Conservation (phyloP, 2,113 vertebrate species). For the Callipepla californica region DNA sequence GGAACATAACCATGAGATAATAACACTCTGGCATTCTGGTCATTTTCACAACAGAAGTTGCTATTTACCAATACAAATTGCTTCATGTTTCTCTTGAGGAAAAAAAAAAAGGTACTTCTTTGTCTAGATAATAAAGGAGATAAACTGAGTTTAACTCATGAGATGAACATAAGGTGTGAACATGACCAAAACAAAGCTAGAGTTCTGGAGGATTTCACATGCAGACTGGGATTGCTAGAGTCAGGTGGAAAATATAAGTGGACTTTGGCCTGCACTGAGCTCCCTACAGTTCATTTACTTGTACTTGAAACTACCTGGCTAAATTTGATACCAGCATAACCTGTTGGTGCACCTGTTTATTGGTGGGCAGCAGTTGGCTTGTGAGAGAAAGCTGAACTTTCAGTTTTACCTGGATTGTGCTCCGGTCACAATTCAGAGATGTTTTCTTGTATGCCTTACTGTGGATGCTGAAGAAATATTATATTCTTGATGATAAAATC, state of each 20-base stretch:
- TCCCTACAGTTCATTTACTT: background rate
- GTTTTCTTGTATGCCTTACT: background rate
- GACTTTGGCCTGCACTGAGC: accelerated
- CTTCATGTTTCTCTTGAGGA: background rate
- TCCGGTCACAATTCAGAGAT: background rate
- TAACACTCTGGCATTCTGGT: background rate
- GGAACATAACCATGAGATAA: background rate
- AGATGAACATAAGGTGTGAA: background rate
- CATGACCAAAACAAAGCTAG: accelerated
- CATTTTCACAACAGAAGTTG: background rate
- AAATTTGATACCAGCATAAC: background rate
- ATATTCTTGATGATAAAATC: background rate
- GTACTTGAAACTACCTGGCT: background rate
- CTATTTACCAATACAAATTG: background rate
- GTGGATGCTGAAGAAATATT: background rate
- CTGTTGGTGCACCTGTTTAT: background rate
- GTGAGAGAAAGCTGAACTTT: background rate
- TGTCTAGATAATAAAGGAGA: background rate
- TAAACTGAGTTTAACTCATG: background rate
- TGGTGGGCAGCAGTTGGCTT: background rate
- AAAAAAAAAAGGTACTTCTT: background rate
- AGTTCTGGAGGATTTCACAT: background rate
- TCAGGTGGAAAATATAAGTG: background rate
- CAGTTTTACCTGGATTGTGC: background rate
- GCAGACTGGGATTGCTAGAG: background rate